Conservation (phyloP, 2,888 invertebrate genomes). For the Bombylius major region DNA sequence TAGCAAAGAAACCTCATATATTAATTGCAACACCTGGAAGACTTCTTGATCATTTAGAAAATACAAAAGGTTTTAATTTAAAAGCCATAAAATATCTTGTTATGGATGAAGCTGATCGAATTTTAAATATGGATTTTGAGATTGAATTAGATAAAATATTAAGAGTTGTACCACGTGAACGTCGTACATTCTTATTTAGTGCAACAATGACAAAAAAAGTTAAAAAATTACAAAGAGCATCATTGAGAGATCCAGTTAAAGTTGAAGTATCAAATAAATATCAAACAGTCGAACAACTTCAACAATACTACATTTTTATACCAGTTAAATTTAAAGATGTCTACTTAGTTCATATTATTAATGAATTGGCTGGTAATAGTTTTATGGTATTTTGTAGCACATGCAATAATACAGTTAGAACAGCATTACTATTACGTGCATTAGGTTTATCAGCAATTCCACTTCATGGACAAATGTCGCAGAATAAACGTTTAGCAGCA, state of each 20-base stretch:
- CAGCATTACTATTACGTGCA: slow-evolving; percentile 77
- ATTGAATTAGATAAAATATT: slow-evolving; percentile 94
- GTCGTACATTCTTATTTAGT: slow-evolving; percentile 88
- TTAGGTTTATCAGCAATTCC: slow-evolving; percentile 91
- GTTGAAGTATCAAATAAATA: slow-evolving; percentile 95
- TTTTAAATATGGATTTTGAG: slow-evolving; percentile 98
- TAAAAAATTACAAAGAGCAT: slow-evolving; percentile 90
- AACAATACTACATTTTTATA: slow-evolving; percentile 90
- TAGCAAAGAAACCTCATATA: slow-evolving; percentile 94
- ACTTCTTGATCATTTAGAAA: slow-evolving; percentile 90
- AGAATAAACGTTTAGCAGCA: slow-evolving; percentile 89
- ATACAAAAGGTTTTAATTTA: slow-evolving; percentile 94
- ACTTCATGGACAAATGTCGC: slow-evolving; percentile 98
- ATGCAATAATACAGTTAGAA: slow-evolving; percentile 81
- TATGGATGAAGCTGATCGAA: slow-evolving; percentile 99
- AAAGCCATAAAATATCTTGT: slow-evolving; percentile 81
- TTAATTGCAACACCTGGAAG: slow-evolving; percentile 95
- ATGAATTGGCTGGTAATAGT: slow-evolving; percentile 88
- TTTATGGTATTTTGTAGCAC: slow-evolving; percentile 97
- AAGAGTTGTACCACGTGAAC: slow-evolving; percentile 72
- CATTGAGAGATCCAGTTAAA: slow-evolving; percentile 84
- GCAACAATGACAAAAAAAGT: slow-evolving; percentile 99
- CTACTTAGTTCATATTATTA: slow-evolving; percentile 87
- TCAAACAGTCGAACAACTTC: slow-evolving; percentile 92
- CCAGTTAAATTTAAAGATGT: slow-evolving; percentile 96